Evolutionary conservation across 2,113 vertebrate genomes (phyloP), one percentile per base, ranked within the genome.

Genomic region (Grammomys dolichurus): DNA sequence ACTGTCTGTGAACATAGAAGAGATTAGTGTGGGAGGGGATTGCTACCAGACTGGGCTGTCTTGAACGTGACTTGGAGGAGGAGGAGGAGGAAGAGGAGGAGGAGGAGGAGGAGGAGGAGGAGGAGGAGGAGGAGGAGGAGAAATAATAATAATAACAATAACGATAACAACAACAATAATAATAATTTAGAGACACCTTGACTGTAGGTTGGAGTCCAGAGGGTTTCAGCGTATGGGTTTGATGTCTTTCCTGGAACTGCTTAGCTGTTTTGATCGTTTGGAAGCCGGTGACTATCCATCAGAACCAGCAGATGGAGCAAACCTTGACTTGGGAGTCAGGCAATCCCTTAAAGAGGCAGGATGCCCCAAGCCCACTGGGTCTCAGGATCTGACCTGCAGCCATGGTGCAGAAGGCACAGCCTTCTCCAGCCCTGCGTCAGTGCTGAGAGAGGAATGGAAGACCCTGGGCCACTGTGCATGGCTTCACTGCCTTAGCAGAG

Each of bases 21-120:
- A 92, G 95, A 95, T 94, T 46, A 96, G 93, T 51, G n/a, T n/a
- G 67, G 72, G 69, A 48, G 91, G 69, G 92, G 93, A 90, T 81
- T 90, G 56, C 89, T 86, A 46, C 95, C 90, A 67, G 93, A 82
- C 92, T 10, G 88, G 40, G 90, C 88, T 85, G 90, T 93, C 96
- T 92, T 93, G 90, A 97, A 78, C 51, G 58, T 90, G 95, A 97
- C 96, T 97, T 88, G 90, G 92, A 92, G 88, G 63, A 89, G 56
- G 56, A 58, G 17, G 7, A 26, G 63, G 6, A 40, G 70, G 6
- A 10, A 26, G 11, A 5, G 43, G 11, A 65, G 5, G 1, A 19
- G n/a, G 11, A 10, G 43, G 33, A 31, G 9, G 1, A 33, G 89
- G 56, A 58, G 17, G 7, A 26, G 63, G 6, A 40, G 70, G 6